Conservation (phyloP, 2,888 invertebrate genomes). For the Ganaspis brasiliensis region DNA sequence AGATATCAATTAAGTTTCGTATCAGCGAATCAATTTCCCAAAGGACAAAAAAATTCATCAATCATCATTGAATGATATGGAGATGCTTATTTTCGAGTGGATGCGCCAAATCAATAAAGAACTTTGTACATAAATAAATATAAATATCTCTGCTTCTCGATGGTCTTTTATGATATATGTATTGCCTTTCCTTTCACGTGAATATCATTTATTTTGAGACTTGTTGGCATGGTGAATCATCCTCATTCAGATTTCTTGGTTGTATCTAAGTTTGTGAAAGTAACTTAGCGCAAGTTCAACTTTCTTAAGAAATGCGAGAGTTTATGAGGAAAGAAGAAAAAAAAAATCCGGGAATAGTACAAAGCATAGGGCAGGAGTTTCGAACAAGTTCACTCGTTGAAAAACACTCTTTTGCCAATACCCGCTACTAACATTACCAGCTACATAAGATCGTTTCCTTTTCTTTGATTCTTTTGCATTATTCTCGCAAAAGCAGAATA, state of each 20-base stretch:
- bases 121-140: conserved; percentile 1
- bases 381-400: conserved; percentile 46
- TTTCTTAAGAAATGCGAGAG: conserved; percentile 37
- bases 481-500: conserved; percentile 29
- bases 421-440: conserved; percentile 44
- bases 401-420: conserved; percentile 49
- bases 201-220: conserved; percentile 25
- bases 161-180: background rate
- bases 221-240: background rate
- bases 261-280: conserved; percentile 1
- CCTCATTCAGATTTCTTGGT: conserved; percentile 14
- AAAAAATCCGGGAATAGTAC: conserved; percentile 25
- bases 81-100: conserved; percentile 1
- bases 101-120: conserved; percentile 4
- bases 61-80: conserved; percentile 1
- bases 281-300: background rate
- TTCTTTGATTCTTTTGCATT: conserved; percentile 40
- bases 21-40: background rate
- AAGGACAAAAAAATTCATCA: conserved; percentile 2
- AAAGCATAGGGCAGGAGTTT: conserved; percentile 44
- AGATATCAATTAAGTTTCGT: background rate
- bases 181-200: conserved; percentile 1
- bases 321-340: conserved; percentile 16
- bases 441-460: conserved; percentile 47
- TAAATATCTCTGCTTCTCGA: background rate